Conservation (phyloP, 2,113 vertebrate genomes). For the Galeopterus variegatus region DNA sequence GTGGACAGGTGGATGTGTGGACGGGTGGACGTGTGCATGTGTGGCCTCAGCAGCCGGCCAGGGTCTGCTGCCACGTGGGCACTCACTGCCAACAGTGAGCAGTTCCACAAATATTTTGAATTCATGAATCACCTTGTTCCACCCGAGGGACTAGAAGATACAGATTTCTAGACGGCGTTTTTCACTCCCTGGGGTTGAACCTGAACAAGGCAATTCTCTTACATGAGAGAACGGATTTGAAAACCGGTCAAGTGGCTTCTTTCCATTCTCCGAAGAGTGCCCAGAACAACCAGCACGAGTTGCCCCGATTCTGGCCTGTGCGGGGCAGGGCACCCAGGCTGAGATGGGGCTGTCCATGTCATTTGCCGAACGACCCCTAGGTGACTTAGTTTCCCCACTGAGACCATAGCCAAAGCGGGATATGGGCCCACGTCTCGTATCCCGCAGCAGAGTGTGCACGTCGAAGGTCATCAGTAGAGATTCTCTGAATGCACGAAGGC, state of each 20-base stretch:
- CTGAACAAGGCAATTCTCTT: neutral
- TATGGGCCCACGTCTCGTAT: accelerated
- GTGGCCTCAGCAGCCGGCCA: too few relatives aligned
- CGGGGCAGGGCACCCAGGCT: neutral
- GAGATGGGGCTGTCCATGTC: too few relatives aligned
- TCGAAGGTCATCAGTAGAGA: too few relatives aligned
- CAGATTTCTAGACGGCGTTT: neutral
- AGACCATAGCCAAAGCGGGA: too few relatives aligned
- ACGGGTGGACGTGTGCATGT: too few relatives aligned
- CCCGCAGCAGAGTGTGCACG: neutral
- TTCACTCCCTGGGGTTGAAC: neutral
- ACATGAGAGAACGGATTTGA: neutral
- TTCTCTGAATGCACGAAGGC: neutral
- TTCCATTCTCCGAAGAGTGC: too few relatives aligned
- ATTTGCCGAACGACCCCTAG: accelerated
- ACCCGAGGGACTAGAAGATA: neutral
- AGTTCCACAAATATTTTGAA: neutral
- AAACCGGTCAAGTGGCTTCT: neutral
- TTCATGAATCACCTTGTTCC: neutral
- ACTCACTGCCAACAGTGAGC: neutral
- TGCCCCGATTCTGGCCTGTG: accelerated
- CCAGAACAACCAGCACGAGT: neutral
- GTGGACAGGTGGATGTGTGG: too few relatives aligned
- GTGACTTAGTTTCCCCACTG: neutral
- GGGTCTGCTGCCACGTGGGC: neutral